These are phyloP conservation scores for Dinomys branickii DNA, from an alignment of 2,113 vertebrate genomes.

Conservation along the genomic window DNA sequence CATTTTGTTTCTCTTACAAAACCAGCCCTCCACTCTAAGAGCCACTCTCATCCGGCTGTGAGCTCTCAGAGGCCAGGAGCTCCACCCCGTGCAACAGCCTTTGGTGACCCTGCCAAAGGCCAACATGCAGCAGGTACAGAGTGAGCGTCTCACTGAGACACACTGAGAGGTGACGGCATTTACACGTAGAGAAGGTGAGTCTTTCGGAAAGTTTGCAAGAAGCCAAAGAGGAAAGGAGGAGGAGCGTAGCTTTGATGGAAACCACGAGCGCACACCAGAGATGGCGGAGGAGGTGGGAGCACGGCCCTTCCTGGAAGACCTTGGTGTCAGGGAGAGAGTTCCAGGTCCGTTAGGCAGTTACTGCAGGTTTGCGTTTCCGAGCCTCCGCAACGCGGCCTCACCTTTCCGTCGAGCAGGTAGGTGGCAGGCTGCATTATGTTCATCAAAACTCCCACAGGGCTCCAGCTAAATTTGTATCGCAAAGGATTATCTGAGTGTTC, in stretches of 20 bases:
- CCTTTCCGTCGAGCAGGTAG: constrained; percentile 93
- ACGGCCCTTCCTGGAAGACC: rapidly evolving
- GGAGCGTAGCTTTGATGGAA: not conserved
- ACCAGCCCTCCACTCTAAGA: not conserved
- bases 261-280: not conserved
- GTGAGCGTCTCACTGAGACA: not conserved
- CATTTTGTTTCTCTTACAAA: not conserved
- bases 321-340: not conserved
- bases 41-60: not conserved
- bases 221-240: not conserved
- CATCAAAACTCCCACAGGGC: constrained; percentile 93
- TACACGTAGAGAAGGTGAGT: not conserved
- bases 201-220: not conserved
- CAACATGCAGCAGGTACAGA: not conserved
- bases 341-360: not conserved
- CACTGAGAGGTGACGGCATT: not conserved
- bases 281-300: rapidly evolving
- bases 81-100: not conserved
- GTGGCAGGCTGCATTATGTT: constrained; percentile 93
- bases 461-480: constrained; percentile 99
- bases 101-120: not conserved
- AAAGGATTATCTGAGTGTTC: constrained; percentile 97
- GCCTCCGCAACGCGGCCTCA: constrained; percentile 71
- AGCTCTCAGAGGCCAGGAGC: not conserved
- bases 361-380: not conserved